Evolutionary conservation across 2,797 vertebrate species (phyloP), one percentile per base, ranked within the genome.

Genomic region (Centropyge bicolor): DNA sequence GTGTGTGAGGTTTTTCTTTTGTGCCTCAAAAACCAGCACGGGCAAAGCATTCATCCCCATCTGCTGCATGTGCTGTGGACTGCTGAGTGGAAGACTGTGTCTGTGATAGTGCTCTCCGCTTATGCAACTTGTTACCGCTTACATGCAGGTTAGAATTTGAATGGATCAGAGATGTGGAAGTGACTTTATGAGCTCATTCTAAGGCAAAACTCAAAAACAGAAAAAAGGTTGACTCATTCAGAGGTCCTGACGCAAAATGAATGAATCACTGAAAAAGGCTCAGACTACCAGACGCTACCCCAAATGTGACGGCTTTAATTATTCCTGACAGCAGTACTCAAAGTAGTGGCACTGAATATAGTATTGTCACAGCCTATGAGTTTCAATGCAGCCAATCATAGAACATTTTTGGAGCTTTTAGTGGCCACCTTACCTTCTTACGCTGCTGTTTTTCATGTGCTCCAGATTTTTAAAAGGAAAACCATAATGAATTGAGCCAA

Each of bases 241-340:
- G n/a, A 66, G 31, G 17, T 48, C 64, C 67, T 79, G 82, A 83
- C 24, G 19, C 22, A 77, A 69, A 85, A 82, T 45, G 31, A 63
- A 69, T 86, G 79, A 86, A 70, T 84, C 82, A 76, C 54, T 54
- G 55, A 38, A 62, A 62, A 62, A 75, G 40, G 27, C 62, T 70
- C 68, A 24, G 48, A 59, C 43, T 48, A 70, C 45, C 45, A 80
- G 54, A 16, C 48, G 22, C 40, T n/a, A 27, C 19, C 27, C 2
- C 38, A 76, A 83, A 76, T 80, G 13, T 52, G 43, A 62, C 45
- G 72, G 27, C 31, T 70, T 77, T 59, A n/a, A 74, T 74, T 78
- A 24, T 80, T 35, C 35, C 59, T 77, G 43, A 71, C 70, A 78
- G 63, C 59, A 46, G 22, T 45, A n/a, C 45, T 75, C 20, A 55